A percentile compares a stretch with the other conserved stretches of the same genome.
Conservation (phyloP, 2,888 invertebrate genomes). For the Ennomos quercinarius region DNA sequence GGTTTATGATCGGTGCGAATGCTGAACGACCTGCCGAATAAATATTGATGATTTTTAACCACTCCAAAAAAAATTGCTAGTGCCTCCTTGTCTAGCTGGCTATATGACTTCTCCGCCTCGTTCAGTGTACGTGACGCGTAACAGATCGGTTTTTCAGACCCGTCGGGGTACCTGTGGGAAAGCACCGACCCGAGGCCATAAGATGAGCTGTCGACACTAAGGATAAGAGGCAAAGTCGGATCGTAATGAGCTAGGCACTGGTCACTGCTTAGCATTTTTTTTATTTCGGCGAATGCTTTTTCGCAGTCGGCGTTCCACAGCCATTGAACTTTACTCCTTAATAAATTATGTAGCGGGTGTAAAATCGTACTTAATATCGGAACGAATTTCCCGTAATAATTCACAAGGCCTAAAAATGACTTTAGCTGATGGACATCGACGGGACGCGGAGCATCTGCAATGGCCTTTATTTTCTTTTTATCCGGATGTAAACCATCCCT, state of each 20-base stretch:
- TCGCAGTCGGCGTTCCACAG: conserved; percentile 29
- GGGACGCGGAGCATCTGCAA: conserved; percentile 28
- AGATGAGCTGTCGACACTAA: conserved; percentile 38
- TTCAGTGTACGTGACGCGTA: conserved; percentile 25
- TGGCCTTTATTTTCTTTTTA: conserved; percentile 35
- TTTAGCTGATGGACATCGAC: conserved; percentile 33
- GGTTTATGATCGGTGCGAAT: too few relatives aligned
- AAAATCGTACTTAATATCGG: conserved; percentile 34
- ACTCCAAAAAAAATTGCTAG: too few relatives aligned
- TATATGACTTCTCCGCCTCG: conserved; percentile 1
- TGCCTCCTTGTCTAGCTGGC: not conserved
- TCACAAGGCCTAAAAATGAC: conserved; percentile 39
- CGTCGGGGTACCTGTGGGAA: conserved; percentile 35
- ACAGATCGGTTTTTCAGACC: conserved; percentile 20
- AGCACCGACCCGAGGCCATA: conserved; percentile 42
- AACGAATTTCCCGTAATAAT: conserved; percentile 38
- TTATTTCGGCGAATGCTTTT: conserved; percentile 19
- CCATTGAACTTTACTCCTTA: conserved; percentile 28
- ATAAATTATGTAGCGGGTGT: conserved; percentile 35
- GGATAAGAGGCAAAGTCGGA: conserved; percentile 28
- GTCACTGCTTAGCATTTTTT: conserved; percentile 19
- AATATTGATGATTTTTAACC: conserved; percentile 17
- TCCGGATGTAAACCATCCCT: conserved; percentile 40
- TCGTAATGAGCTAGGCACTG: conserved; percentile 38
- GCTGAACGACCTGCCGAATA: not conserved